Evolutionary conservation across 2,888 invertebrate species (phyloP), one percentile per base, ranked within the genome.

Genomic region (Diaphora mendica): DNA sequence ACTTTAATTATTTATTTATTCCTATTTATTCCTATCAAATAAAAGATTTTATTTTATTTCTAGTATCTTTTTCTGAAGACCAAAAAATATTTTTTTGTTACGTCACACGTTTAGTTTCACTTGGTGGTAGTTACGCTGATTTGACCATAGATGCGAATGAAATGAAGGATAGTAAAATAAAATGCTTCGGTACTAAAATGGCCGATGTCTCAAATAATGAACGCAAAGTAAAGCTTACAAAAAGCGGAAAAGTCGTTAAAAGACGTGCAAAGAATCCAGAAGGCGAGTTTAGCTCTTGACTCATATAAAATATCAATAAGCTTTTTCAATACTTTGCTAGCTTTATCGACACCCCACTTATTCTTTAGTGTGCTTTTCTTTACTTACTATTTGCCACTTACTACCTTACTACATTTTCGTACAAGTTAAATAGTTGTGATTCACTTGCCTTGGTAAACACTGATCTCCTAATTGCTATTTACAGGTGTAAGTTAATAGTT

Each of bases 131-230:
- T 84, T 87, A 87, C 64, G 86, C 85, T 88, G 82, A 80, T 88
- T 88, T 87, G 87, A 84, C 76, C 83, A 79, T 82, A 81, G 75
- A 81, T 51, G 35, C 23, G 64, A 64, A 64, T 64, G 44, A 44
- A 35, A 35, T 7, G 35, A 35, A 11, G 42, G 39, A 48, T 33
- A 67, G 55, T 30, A n/a, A n/a, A n/a, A n/a, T n/a, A 79, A 80
- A 79, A 86, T 79, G 89, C 91, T 92, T 91, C 88, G 94, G 92
- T 94, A 92, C 81, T 91, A 96, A 95, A 96, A 96, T 96, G 96
- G 96, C 96, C 92, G 96, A 96, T 95, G 95, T 95, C 95, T 90
- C 95, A 93, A 93, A 88, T 86, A 91, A 85, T 89, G 95, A 95
- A 62, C 92, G 95, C 80, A 96, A 95, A 94, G 85, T 94, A 87